phyloP scores from a whole-genome alignment of 2,888 invertebrate species.

The Heliconius ismenius region DNA sequence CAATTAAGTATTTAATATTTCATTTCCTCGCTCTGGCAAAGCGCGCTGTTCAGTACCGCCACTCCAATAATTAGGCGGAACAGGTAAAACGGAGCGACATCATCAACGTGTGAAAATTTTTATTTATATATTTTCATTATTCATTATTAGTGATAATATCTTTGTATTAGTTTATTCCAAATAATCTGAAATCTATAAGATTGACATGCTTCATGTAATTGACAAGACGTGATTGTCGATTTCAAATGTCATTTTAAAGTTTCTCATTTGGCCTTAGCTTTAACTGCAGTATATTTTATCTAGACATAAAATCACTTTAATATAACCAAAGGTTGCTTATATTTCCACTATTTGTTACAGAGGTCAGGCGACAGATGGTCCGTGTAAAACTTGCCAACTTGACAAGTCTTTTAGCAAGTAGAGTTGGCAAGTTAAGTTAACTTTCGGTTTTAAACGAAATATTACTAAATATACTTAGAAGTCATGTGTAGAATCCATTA shows the following conservation, averaged over 20 bases:
- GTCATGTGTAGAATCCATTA: not conserved
- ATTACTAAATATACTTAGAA: not conserved
- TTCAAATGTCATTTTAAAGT: constrained; percentile 1
- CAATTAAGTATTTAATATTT: too few species aligned
- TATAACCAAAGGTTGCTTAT: not conserved
- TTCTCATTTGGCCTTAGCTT: not conserved
- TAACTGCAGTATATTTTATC: not conserved
- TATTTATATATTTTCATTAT: too few species aligned
- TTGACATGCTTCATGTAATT: constrained; percentile 3
- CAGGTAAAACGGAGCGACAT: too few species aligned
- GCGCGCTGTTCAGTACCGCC: too few species aligned
- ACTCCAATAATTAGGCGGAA: too few species aligned
- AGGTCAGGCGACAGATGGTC: not conserved
- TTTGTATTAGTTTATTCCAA: too few species aligned
- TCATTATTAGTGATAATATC: too few species aligned
- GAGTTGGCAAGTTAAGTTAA: too few species aligned
- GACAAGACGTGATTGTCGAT: not conserved
- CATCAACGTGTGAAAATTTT: too few species aligned
- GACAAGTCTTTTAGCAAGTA: not conserved
- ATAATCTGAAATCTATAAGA: not conserved
- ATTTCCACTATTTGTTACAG: not conserved
- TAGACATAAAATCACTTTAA: not conserved
- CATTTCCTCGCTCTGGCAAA: too few species aligned
- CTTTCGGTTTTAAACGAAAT: not conserved
- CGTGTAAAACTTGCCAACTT: not conserved